Evolutionary conservation across 2,113 vertebrate genomes (phyloP).

Genomic region (Ceuthmochares aereus): DNA sequence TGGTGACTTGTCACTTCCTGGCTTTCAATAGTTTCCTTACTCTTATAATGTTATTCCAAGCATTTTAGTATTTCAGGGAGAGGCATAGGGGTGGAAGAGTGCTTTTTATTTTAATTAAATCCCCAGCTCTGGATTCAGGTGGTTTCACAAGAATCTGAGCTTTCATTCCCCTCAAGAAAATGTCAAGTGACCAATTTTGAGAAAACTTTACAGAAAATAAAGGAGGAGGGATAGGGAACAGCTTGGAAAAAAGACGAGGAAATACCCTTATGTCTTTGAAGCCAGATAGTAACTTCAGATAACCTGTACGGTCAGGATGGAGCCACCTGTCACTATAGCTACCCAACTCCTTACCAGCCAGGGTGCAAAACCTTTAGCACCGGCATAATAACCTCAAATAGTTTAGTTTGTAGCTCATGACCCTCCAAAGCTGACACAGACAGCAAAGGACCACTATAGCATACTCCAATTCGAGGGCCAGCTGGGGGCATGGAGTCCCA

Average conservation of each 20-base stretch:
- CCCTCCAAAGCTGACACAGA: neutral
- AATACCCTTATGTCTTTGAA: neutral
- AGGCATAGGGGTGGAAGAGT: neutral
- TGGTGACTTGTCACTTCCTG: neutral
- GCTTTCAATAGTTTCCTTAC: neutral
- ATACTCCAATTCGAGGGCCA: neutral
- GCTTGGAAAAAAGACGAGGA: neutral
- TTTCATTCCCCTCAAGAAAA: neutral
- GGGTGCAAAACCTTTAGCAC: neutral
- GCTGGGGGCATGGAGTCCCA: rapidly evolving
- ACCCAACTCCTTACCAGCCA: neutral
- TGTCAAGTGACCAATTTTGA: neutral
- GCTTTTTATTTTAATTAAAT: neutral
- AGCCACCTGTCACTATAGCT: neutral
- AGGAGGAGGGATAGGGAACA: neutral
- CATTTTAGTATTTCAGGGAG: neutral
- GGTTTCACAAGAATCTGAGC: neutral
- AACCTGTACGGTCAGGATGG: neutral
- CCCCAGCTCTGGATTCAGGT: neutral
- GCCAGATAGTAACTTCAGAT: neutral
- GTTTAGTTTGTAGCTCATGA: neutral
- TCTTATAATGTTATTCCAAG: neutral
- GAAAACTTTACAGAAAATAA: neutral
- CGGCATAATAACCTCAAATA: neutral
- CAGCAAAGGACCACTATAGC: neutral